phyloP scores from a whole-genome alignment of 1,140 invertebrate genomes.

The Pachypeltis micranthus region DNA sequence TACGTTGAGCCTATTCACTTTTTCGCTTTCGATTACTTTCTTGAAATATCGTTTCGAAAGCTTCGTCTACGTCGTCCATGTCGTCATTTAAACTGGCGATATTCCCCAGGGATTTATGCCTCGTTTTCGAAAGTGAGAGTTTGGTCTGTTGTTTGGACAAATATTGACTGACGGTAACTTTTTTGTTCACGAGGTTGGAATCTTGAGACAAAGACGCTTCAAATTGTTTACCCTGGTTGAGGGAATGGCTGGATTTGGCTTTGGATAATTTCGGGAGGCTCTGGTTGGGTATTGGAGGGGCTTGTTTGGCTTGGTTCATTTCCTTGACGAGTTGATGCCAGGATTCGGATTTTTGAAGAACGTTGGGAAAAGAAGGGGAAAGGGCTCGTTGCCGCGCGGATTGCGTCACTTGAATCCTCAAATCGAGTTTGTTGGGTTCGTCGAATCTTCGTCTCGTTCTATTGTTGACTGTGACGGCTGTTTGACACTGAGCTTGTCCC shows the following conservation, averaged over 20 bases:
- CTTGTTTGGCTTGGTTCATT: slow-evolving; percentile 26
- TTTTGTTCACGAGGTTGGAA: slow-evolving; percentile 53
- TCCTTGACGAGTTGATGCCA: slow-evolving; percentile 55
- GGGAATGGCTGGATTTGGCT: slow-evolving; percentile 56
- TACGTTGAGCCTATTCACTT: slow-evolving; percentile 14
- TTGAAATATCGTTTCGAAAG: slow-evolving; percentile 33
- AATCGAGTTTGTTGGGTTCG: slow-evolving; percentile 15
- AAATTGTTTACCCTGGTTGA: slow-evolving; percentile 58
- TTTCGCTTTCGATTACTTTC: slow-evolving; percentile 25
- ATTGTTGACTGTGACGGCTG: slow-evolving; percentile 28
- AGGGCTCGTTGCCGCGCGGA: slow-evolving; percentile 26
- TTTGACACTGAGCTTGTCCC: slow-evolving; percentile 29
- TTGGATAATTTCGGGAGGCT: slow-evolving; percentile 22
- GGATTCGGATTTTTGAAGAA: slow-evolving; percentile 63
- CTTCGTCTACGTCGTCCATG: slow-evolving; percentile 36
- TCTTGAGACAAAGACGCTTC: slow-evolving; percentile 62
- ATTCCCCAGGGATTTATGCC: slow-evolving; percentile 14
- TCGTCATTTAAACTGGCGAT: slow-evolving; percentile 25
- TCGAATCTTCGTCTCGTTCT: slow-evolving; percentile 21
- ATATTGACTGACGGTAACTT: slow-evolving; percentile 67
- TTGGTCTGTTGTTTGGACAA: slow-evolving; percentile 38
- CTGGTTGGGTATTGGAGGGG: slow-evolving; percentile 29
- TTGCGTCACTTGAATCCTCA: slow-evolving; percentile 27
- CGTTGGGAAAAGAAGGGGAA: slow-evolving; percentile 32
- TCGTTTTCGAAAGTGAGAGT: slow-evolving; percentile 16